phyloP scores from a whole-genome alignment of 2,797 vertebrate species.

The Scleropages formosus region DNA sequence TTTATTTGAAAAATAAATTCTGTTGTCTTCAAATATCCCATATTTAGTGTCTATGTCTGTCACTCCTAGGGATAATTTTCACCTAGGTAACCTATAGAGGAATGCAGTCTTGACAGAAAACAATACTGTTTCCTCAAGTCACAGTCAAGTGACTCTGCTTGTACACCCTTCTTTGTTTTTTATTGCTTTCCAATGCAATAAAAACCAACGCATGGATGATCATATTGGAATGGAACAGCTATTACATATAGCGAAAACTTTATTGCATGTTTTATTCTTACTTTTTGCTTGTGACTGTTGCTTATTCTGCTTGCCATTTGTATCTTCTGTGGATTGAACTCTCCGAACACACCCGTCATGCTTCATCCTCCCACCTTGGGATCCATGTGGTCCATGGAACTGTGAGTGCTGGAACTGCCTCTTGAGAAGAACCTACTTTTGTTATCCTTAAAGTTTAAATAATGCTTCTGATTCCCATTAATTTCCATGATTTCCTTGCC shows the following conservation, averaged over 20 bases:
- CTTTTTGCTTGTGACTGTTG: conserved; percentile 50
- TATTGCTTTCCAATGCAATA: conserved; percentile 45
- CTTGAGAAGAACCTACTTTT: conserved; percentile 49
- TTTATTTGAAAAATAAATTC: not conserved
- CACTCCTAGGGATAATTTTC: not conserved
- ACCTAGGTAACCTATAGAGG: not conserved
- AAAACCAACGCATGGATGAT: conserved; percentile 55
- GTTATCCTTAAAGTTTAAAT: too few relatives aligned
- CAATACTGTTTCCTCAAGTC: not conserved
- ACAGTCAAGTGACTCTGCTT: conserved; percentile 20
- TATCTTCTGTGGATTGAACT: conserved; percentile 68
- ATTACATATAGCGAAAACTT: conserved; percentile 55
- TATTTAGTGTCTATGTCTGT: not conserved
- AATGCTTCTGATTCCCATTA: not conserved
- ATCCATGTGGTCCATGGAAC: conserved; percentile 67
- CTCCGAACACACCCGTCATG: conserved; percentile 61
- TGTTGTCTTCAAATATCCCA: conserved; percentile 7
- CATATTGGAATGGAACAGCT: conserved; percentile 55
- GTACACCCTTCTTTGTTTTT: conserved; percentile 43
- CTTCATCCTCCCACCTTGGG: conserved; percentile 61
- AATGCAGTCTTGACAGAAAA: not conserved
- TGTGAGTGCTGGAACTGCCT: conserved; percentile 84
- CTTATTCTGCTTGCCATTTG: conserved; percentile 70
- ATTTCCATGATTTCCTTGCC: not conserved
- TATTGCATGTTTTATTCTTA: conserved; percentile 53